A percentile compares a stretch with the other conserved stretches of the same genome.
Evolutionary conservation across 2,113 vertebrate genomes (phyloP).

Genomic region (Coryphaenoides rupestris): DNA sequence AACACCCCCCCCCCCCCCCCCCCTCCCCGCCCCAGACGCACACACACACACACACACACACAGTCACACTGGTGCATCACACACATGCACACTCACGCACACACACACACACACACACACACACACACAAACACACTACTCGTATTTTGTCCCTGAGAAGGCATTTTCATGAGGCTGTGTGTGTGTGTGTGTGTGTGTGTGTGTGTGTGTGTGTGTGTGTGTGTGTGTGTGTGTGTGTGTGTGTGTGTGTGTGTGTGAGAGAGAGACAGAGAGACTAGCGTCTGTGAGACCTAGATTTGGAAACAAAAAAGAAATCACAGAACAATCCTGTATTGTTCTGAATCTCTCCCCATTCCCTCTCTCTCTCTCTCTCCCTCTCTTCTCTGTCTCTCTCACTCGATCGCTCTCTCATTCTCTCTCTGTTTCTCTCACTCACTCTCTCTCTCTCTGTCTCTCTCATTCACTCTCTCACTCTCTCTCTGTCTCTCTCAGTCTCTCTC

Average conservation of each 20-base stretch:
- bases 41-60: not conserved
- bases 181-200: slow-evolving; percentile 25
- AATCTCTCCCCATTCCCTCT: slow-evolving; percentile 17
- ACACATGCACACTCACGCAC: too few relatives aligned
- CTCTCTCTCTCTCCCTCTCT: not conserved
- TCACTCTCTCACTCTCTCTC: too few relatives aligned
- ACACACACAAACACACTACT: too few relatives aligned
- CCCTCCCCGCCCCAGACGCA: not conserved
- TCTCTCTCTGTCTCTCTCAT: too few relatives aligned
- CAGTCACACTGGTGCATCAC: too few relatives aligned
- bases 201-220: too few relatives aligned
- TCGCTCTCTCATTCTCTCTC: not conserved
- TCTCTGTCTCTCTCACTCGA: not conserved
- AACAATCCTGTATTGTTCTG: too few relatives aligned
- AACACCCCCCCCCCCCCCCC: not conserved
- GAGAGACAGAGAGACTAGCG: too few relatives aligned
- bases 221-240: too few relatives aligned
- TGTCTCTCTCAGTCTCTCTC: too few relatives aligned
- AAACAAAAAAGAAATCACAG: slow-evolving; percentile 22
- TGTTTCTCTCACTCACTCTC: too few relatives aligned
- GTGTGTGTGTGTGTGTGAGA: too few relatives aligned
- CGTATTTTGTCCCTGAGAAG: not conserved
- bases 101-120: slow-evolving; percentile 9
- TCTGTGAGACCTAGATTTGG: slow-evolving; percentile 30
- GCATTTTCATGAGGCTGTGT: not conserved